Base-by-base conservation (phyloP, 2,888 invertebrate species). In the Endomychus coccineus region DNA sequence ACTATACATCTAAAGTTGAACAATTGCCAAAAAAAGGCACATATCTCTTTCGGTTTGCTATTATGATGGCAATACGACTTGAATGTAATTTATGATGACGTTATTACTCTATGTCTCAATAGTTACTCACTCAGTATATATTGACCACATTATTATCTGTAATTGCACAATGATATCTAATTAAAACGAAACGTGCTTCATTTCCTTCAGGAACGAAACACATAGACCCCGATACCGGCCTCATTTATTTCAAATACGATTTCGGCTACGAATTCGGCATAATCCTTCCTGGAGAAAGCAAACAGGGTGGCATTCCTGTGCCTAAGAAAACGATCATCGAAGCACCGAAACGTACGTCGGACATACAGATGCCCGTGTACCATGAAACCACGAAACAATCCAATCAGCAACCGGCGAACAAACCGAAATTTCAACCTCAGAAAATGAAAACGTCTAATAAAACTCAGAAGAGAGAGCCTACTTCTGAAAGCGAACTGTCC, bases 201-300 rank as follows among this genome's bases (percentile, higher is more conserved):
- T n/a, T n/a, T 19, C 10, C 11, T 6, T 6, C 58, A 82, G 83
- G 83, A 62, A 80, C 80, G 48, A 82, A 82, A 66, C 80, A 80
- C 63, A 76, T 81, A 58, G 82, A 83, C 61, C 80, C 81, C 46
- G 78, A 80, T 55, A 81, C 81, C 30, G 82, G 82, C 49, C 69
- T 83, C 42, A 80, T 83, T 56, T 83, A 83, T 69, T 83, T 83
- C 72, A 83, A 83, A 68, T 83, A 83, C 61, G 83, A 83, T 68
- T 83, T 83, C 57, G 83, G 83, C 50, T 83, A 83, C 62, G 83
- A 83, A 62, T 83, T 83, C 58, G 83, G 83, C 42, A 75, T 83
- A 46, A 72, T 82, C 28, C 68, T 80, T 31, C 82, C 83, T 24
- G 78, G 78, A 31, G 78, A 78, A 59, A 71, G 77, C 48, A 73